Evolutionary conservation across 23 tunicate genomes (phyloP), one percentile per base, ranked within the genome.

Genomic region (Ascidia mentula): DNA sequence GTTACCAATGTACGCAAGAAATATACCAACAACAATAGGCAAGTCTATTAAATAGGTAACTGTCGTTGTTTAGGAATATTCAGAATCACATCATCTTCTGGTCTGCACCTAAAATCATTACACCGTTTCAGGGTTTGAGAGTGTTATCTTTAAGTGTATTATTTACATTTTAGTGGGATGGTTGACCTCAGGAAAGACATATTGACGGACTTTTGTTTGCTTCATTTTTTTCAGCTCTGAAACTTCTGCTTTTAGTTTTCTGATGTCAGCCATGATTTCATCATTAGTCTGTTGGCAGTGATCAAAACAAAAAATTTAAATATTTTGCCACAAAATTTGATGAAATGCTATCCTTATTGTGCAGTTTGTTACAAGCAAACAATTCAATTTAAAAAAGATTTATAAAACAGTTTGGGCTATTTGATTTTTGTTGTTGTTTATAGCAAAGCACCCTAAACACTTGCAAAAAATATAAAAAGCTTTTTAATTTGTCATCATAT

Each of bases 21-120:
- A 3, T 53, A 9, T 3, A 9, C 2, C 7, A 9, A 53, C 24
- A 15, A 20, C 4, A 28, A 6, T 3, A 53, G 65, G 65, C 65
- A 53, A 53, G 65, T 53, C 7, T 53, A 9, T 87, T 69, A 87
- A 13, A 87, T 69, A 33, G 91, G 91, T 38, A 87, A 71, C 22
- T 59, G 37, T 24, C 75, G 78, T 42, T 76, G 91, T 26, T 60
- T 72, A 34, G 91, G 91, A 81, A 87, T 87, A 53, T 87, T 86
- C 73, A 87, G 45, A 24, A 87, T 84, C 1, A 87, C 73, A 33
- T 87, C 91, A 38, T 87, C 91, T 40, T 87, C 91, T 30, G 91
- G 91, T 34, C 34, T 26, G 46, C 91, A 87, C 40, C 91, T 87
- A 32, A 37, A 85, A 72, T 0, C 18, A 53, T 22, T 0, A 53